Evolutionary conservation across 2,797 vertebrate species (phyloP).

Genomic region (Syndactyla subalaris): DNA sequence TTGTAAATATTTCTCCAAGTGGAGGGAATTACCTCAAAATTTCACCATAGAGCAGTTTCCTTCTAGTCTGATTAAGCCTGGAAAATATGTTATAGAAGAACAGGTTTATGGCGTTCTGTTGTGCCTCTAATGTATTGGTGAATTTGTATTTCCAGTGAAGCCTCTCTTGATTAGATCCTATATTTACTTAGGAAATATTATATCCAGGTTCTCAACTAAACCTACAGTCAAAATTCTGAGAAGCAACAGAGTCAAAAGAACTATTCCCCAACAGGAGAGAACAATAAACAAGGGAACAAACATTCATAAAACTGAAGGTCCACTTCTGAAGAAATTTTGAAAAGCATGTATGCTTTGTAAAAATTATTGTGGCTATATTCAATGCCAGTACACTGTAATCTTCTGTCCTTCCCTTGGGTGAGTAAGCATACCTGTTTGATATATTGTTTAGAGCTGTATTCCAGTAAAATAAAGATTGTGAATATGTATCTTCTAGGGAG

Average conservation of each 20-base stretch:
- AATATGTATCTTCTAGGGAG: background rate
- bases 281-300: background rate
- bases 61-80: background rate
- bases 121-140: background rate
- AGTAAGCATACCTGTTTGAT: background rate
- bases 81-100: background rate
- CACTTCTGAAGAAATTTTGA: background rate
- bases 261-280: background rate
- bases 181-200: background rate
- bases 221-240: background rate
- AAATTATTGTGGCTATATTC: background rate
- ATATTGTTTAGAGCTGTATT: background rate
- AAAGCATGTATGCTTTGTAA: background rate
- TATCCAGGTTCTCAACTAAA: background rate
- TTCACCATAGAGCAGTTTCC: background rate
- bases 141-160: background rate
- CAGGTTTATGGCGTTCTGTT: background rate
- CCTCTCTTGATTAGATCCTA: background rate
- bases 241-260: background rate
- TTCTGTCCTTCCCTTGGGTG: background rate
- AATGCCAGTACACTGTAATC: background rate
- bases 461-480: background rate
- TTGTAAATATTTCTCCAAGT: background rate
- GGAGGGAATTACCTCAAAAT: background rate
- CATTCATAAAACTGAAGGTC: background rate